Percentiles rank a stretch among this genome's conserved stretches.
Conservation (phyloP, 2,888 invertebrate genomes). For the Asteroscopus sphinx region DNA sequence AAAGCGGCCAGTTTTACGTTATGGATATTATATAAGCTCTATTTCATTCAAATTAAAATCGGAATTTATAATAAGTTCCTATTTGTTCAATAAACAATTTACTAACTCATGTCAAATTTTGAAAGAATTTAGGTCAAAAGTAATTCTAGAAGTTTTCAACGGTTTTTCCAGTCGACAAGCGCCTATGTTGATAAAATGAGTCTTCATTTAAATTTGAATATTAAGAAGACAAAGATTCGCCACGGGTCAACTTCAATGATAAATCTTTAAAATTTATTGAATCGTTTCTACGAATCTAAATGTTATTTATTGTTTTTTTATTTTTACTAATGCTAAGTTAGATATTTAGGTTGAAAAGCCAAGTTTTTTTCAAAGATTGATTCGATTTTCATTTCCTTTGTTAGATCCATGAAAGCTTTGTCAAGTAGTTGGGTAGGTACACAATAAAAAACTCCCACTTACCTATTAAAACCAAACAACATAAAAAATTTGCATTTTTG, state of each 20-base stretch:
- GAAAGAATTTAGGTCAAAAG: background rate
- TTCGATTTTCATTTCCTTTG: no score
- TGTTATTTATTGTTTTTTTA: conserved; percentile 9
- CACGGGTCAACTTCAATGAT: conserved; percentile 30
- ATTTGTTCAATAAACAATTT: background rate
- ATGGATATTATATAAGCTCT: background rate
- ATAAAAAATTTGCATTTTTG: background rate
- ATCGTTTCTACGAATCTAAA: conserved; percentile 24
- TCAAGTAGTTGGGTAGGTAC: no score
- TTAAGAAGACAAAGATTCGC: conserved; percentile 16
- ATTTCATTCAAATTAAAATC: background rate
- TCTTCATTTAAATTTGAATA: conserved; percentile 26
- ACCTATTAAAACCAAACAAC: no score
- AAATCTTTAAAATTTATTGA: conserved; percentile 43
- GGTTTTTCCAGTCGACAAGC: background rate
- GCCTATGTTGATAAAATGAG: conserved; percentile 19
- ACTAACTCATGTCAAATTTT: background rate
- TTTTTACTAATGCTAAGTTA: conserved; percentile 11
- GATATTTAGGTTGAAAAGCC: background rate
- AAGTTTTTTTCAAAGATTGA: no score
- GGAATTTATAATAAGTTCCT: background rate
- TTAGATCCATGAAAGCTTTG: no score
- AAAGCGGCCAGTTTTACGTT: conserved; percentile 6
- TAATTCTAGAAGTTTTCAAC: conserved; percentile 13
- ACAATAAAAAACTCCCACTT: no score